Conservation (phyloP, 2,797 vertebrate genomes). For the Acipenser ruthenus region DNA sequence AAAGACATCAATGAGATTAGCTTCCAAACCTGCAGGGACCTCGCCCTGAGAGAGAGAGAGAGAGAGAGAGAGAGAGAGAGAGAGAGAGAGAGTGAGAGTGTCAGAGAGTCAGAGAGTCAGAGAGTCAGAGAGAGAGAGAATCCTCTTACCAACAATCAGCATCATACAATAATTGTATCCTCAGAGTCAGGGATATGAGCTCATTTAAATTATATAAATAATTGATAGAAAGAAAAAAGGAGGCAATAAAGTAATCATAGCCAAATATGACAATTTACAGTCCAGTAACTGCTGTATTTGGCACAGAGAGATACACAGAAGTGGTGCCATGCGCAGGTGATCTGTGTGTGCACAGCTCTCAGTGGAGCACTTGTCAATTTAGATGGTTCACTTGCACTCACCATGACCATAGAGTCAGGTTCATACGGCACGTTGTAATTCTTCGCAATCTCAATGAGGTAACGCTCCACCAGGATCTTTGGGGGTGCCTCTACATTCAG, state of each 20-base stretch:
- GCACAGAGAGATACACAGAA: neutral
- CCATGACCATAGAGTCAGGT: conserved; percentile 89
- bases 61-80: too few species aligned
- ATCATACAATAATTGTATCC: too few species aligned
- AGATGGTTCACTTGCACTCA: conserved; percentile 45
- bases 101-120: conserved; percentile 4
- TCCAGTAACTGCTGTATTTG: neutral
- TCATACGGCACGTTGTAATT: conserved; percentile 96
- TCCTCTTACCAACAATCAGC: neutral
- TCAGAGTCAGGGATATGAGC: too few species aligned
- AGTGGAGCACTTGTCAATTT: neutral
- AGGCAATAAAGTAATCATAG: too few species aligned
- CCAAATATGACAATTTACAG: too few species aligned
- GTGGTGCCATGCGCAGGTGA: neutral
- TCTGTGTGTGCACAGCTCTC: too few species aligned
- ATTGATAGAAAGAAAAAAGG: too few species aligned
- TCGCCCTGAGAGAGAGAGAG: conserved; percentile 61
- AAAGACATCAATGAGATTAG: conserved; percentile 83
- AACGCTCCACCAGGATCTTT: conserved; percentile 94
- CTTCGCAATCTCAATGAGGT: conserved; percentile 97
- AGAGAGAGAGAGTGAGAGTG: too few species aligned
- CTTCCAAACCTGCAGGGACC: conserved; percentile 75
- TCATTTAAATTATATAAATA: too few species aligned
- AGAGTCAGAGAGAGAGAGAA: neutral
- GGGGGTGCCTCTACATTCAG: conserved; percentile 90